Base-by-base conservation (phyloP, 1,140 invertebrate genomes). In the Paramacrobiotus metropolitanus region DNA sequence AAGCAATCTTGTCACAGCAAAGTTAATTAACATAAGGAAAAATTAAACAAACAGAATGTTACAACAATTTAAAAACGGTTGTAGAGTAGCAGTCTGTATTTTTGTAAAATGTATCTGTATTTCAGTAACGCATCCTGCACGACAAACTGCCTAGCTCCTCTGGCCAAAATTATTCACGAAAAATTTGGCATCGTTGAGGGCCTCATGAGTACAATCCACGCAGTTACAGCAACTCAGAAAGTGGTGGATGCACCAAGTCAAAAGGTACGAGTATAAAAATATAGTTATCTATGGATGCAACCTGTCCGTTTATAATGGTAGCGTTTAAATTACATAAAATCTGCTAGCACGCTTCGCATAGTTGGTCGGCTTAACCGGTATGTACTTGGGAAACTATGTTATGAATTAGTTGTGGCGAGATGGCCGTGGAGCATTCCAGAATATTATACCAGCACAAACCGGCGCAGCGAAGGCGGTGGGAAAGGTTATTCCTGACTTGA, bases 181-280 rank as follows among this genome's bases (percentile, higher is more conserved):
- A 68, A 73, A 9, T 75, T 73, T 62, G 71, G 71, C 59, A 75
- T 76, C 64, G 64, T 66, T 3, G 71, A 74, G 62, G 74, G 71
- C 59, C 64, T 75, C 59, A 76, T 76, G 73, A 75, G 74, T 59
- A 76, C 74, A 30, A 68, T 76, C 9, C 74, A 76, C 65, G 71
- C 73, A 1, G 67, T 66, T 64, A 76, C 74, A 9, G 74, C 74
- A 31, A 75, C 74, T 24, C 73, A 76, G 67, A 74, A 74, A 61
- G 70, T 68, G 3, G 74, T 76, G 15, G 74, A 76, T 67, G 74
- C 72, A 30, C 74, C 74, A n/a, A 71, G 69, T 61, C 64, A 28
- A 28, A 75, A 75, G 66, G 68, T 67, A 48, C 28, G 34, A 9
- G n/a, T n/a, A n/a, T n/a, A n/a, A n/a, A n/a, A n/a, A 9, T 40